Percentiles rank a stretch among this genome's conserved stretches.
Conservation (phyloP, 92 coral and sea anemone genomes). For the Epizoanthus stellaris region DNA sequence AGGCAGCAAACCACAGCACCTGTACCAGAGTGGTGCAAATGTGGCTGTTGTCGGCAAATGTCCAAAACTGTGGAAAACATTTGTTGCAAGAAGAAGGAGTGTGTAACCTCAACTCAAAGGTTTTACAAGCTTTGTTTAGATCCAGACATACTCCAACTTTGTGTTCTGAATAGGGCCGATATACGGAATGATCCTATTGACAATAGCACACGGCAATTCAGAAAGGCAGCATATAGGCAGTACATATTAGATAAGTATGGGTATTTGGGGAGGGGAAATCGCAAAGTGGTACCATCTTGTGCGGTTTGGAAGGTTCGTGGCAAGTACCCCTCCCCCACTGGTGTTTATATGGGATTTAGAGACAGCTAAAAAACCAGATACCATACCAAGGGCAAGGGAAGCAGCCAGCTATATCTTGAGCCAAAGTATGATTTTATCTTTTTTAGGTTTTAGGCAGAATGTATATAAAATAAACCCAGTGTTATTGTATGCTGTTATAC, state of each 20-base stretch:
- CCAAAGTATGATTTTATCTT: no score
- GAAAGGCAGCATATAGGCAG: conserved; percentile 56
- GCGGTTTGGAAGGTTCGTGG: no score
- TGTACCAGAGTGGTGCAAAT: conserved; percentile 62
- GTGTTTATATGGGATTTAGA: no score
- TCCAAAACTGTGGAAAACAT: conserved; percentile 51
- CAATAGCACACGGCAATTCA: conserved; percentile 56
- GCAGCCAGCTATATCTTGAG: no score
- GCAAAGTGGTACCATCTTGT: no score
- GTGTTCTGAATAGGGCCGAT: conserved; percentile 43
- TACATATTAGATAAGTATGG: conserved; percentile 38
- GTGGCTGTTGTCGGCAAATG: conserved; percentile 54
- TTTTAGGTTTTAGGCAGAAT: no score
- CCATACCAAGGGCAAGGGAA: no score
- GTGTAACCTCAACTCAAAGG: conserved; percentile 32
- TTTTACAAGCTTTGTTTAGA: conserved; percentile 60
- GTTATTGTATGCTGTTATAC: no score
- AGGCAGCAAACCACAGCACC: not conserved
- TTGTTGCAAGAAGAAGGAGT: conserved; percentile 54
- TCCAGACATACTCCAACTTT: conserved; percentile 62
- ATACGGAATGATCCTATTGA: conserved; percentile 63
- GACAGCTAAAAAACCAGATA: no score
- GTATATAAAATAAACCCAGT: no score
- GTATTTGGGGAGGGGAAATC: not conserved
- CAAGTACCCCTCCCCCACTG: no score